Evolutionary conservation across 2,888 invertebrate species (phyloP).

Genomic region (Pristionchus fissidentatus): DNA sequence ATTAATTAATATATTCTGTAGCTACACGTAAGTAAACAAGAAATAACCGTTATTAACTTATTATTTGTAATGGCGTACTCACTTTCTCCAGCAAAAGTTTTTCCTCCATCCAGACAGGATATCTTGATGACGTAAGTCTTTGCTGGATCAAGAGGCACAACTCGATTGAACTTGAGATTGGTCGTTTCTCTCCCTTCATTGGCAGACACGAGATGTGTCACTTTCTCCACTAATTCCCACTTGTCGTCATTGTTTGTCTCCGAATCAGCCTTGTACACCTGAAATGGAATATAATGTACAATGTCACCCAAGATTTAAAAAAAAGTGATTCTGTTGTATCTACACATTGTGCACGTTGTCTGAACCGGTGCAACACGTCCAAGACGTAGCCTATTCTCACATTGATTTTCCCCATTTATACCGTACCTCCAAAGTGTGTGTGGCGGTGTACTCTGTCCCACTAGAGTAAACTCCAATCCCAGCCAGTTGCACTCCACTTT

Average conservation of each 20-base stretch:
- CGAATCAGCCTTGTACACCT: slow-evolving; percentile 51
- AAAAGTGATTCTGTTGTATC: neutral
- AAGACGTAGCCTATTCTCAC: neutral
- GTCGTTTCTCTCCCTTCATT: slow-evolving; percentile 38
- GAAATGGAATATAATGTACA: neutral
- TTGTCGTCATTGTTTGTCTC: slow-evolving; percentile 54
- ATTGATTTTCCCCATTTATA: neutral
- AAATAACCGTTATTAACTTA: neutral
- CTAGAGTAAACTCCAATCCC: slow-evolving; percentile 85
- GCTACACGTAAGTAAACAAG: neutral
- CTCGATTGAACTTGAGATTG: slow-evolving; percentile 36
- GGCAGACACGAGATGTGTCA: neutral
- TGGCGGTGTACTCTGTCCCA: slow-evolving; percentile 38
- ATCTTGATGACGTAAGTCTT: slow-evolving; percentile 10
- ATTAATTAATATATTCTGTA: no score
- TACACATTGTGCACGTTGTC: neutral
- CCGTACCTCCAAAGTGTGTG: slow-evolving; percentile 41
- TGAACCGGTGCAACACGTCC: neutral
- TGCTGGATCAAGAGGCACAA: slow-evolving; percentile 2
- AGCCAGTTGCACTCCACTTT: slow-evolving; percentile 71
- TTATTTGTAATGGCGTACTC: neutral
- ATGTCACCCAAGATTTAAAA: neutral
- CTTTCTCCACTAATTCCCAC: slow-evolving; percentile 48
- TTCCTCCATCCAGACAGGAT: slow-evolving; percentile 9
- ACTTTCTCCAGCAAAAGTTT: slow-evolving; percentile 43